phyloP scores from a whole-genome alignment of 2,888 invertebrate species.

The Auanema sp. region DNA sequence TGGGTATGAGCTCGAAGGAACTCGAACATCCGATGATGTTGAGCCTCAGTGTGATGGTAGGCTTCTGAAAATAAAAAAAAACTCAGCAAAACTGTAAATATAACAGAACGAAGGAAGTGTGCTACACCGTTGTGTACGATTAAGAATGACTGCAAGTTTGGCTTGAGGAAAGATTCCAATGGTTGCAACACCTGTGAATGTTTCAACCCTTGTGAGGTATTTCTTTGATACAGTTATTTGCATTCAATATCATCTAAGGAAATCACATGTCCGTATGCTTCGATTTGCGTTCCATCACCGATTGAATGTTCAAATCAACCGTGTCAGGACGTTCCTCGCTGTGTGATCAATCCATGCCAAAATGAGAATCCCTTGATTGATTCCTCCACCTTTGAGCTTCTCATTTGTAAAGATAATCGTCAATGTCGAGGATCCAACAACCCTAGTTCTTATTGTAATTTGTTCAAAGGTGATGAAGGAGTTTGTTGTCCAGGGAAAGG shows the following conservation, averaged over 20 bases:
- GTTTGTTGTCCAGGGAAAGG: constrained; percentile 51
- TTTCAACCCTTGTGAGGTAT: constrained; percentile 49
- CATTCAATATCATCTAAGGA: constrained; percentile 26
- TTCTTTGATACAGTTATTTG: neutral
- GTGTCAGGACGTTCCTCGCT: constrained; percentile 51
- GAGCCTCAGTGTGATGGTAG: constrained; percentile 44
- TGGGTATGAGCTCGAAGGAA: constrained; percentile 54
- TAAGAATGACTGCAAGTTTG: constrained; percentile 43
- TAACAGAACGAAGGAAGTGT: constrained; percentile 12
- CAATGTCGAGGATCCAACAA: constrained; percentile 38
- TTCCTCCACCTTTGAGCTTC: constrained; percentile 25
- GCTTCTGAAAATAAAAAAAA: neutral
- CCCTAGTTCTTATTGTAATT: constrained; percentile 45
- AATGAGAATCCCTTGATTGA: constrained; percentile 38
- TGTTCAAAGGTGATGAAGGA: constrained; percentile 37
- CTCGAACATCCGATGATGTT: constrained; percentile 36
- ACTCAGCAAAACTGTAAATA: neutral
- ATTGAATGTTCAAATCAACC: constrained; percentile 42
- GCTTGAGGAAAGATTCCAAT: constrained; percentile 48
- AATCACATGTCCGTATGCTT: constrained; percentile 44
- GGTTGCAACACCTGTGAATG: constrained; percentile 58
- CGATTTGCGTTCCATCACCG: constrained; percentile 49
- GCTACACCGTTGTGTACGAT: constrained; percentile 9
- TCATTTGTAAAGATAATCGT: constrained; percentile 27
- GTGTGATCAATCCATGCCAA: constrained; percentile 55